These are phyloP conservation scores for Nezara viridula DNA, from an alignment of 2,888 invertebrate genomes.

Conservation along the genomic window DNA sequence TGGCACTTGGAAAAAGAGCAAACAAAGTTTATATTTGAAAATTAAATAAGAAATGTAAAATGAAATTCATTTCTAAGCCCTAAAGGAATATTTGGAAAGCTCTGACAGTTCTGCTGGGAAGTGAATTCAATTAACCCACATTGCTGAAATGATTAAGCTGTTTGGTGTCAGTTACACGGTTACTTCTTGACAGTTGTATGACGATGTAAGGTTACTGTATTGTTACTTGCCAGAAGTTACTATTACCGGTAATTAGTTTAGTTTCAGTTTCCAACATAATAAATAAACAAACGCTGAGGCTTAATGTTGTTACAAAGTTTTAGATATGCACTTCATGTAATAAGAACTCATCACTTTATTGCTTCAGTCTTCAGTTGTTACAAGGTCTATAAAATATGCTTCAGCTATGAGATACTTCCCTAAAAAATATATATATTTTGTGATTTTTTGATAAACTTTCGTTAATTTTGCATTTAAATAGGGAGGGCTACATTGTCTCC, in stretches of 20 bases:
- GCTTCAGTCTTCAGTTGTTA: no score
- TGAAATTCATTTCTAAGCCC: no score
- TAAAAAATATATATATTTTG: no score
- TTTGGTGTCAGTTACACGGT: neutral
- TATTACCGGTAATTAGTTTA: neutral
- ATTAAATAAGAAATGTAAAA: no score
- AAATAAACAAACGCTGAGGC: neutral
- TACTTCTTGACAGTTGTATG: slow-evolving; percentile 14
- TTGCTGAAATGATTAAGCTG: slow-evolving; percentile 14
- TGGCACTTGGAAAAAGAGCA: no score
- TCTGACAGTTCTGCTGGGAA: neutral
- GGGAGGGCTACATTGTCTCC: no score
- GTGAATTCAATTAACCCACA: neutral
- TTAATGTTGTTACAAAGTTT: neutral
- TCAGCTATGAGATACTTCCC: no score
- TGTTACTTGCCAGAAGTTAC: neutral
- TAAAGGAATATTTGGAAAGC: no score
- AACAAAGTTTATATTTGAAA: no score
- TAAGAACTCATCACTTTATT: neutral
- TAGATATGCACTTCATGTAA: neutral
- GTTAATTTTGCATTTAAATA: no score
- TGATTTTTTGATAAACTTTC: no score
- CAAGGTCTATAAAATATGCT: no score
- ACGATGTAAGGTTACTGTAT: neutral
- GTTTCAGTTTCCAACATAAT: neutral